phyloP scores from a whole-genome alignment of 2,113 vertebrate genomes.

The Pangasianodon hypophthalmus region DNA sequence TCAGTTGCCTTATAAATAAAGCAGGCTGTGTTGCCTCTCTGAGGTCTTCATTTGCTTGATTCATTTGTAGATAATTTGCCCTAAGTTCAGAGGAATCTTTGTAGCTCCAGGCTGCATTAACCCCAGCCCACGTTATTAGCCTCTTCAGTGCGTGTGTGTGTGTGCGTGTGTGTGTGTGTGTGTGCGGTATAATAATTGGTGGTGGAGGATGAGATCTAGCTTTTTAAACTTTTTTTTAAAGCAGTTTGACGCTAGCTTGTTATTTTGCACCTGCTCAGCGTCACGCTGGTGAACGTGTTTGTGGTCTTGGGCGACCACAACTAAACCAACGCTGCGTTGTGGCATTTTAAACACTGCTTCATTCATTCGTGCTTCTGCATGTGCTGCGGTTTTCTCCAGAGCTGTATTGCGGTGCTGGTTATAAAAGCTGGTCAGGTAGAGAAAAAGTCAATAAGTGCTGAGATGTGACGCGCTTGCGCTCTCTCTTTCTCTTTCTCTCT shows the following conservation, averaged over 20 bases:
- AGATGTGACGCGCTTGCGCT: background rate
- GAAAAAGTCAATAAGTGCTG: slow-evolving; percentile 29
- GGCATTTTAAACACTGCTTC: background rate
- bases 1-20: background rate
- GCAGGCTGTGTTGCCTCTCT: background rate
- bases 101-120: background rate
- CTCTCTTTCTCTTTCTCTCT: background rate
- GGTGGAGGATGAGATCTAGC: too few species aligned
- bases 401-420: background rate
- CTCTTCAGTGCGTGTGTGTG: background rate
- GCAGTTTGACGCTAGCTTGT: too few species aligned
- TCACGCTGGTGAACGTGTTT: background rate
- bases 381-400: background rate
- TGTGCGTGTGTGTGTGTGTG: background rate
- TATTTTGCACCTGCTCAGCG: too few species aligned
- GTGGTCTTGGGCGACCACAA: background rate
- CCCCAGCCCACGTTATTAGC: background rate
- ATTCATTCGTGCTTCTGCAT: too few species aligned
- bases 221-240: too few species aligned
- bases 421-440: slow-evolving; percentile 10
- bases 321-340: too few species aligned
- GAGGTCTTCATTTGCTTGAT: background rate
- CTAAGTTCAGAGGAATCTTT: background rate
- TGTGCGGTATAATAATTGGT: too few species aligned
- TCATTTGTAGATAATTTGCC: background rate